phyloP scores from a whole-genome alignment of 2,113 vertebrate genomes.

The Herpailurus yagouaroundi region DNA sequence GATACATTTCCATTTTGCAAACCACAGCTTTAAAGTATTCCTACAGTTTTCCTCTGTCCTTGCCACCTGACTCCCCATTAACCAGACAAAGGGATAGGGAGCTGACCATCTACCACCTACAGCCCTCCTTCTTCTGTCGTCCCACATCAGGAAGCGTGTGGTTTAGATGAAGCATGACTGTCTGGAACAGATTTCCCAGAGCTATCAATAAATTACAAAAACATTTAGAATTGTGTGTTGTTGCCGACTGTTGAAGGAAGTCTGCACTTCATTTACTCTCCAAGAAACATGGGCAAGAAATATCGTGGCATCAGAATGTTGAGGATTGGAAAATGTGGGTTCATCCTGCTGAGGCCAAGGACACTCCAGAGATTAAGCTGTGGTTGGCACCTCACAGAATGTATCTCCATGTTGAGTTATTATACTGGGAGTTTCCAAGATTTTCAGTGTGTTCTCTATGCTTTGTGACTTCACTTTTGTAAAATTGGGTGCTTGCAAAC shows the following conservation, averaged over 20 bases:
- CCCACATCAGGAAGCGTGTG: accelerated
- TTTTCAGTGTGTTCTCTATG: not conserved
- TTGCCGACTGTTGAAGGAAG: accelerated
- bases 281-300: not conserved
- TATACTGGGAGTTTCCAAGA: accelerated
- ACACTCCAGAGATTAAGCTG: accelerated
- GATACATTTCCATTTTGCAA: not conserved
- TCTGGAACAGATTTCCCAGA: accelerated
- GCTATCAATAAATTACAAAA: too few species aligned
- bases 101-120: accelerated
- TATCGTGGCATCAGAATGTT: accelerated
- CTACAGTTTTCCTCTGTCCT: not conserved
- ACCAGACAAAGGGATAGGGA: accelerated
- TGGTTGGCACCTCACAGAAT: too few species aligned
- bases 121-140: not conserved
- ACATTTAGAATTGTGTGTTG: too few species aligned
- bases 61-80: too few species aligned
- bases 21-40: not conserved
- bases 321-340: too few species aligned
- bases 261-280: not conserved
- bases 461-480: not conserved
- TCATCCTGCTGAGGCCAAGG: not conserved
- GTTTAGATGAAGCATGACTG: accelerated
- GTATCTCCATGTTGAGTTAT: accelerated
- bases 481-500: too few species aligned